Conservation (phyloP, 2,797 vertebrate genomes). For the Intellagama lesueurii region DNA sequence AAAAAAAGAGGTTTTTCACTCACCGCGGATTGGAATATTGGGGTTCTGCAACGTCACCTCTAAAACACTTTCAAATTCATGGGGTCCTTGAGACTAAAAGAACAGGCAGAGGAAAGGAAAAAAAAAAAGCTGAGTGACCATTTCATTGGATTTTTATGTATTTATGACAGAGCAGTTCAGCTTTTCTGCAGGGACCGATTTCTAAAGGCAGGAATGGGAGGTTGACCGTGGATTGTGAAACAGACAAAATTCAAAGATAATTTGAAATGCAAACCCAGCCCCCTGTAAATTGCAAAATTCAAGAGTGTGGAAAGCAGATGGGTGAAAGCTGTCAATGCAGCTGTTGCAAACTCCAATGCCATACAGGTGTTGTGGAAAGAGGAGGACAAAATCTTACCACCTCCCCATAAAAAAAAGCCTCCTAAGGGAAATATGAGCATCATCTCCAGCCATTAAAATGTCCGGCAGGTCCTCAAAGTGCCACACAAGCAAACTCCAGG, state of each 20-base stretch:
- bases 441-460: not conserved
- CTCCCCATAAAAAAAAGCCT: too few relatives aligned
- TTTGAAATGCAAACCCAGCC: not conserved
- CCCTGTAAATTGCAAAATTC: not conserved
- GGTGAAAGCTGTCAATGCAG: not conserved
- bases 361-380: too few relatives aligned
- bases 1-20: conserved; percentile 32
- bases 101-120: not conserved
- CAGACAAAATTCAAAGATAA: not conserved
- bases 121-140: not conserved
- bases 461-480: too few relatives aligned
- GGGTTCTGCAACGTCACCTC: conserved; percentile 58
- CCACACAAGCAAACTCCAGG: too few relatives aligned
- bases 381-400: too few relatives aligned
- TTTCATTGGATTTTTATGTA: too few relatives aligned
- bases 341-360: not conserved
- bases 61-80: conserved; percentile 52
- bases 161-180: too few relatives aligned
- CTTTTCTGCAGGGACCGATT: too few relatives aligned
- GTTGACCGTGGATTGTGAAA: too few relatives aligned
- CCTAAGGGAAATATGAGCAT: too few relatives aligned
- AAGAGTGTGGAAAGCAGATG: not conserved
- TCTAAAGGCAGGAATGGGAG: too few relatives aligned
- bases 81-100: conserved; percentile 15
- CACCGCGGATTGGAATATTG: conserved; percentile 35